Percentiles rank a stretch among this genome's conserved stretches.
These are phyloP conservation scores for Sciurus carolinensis DNA, from an alignment of 2,797 vertebrate species.

Conservation along the genomic window DNA sequence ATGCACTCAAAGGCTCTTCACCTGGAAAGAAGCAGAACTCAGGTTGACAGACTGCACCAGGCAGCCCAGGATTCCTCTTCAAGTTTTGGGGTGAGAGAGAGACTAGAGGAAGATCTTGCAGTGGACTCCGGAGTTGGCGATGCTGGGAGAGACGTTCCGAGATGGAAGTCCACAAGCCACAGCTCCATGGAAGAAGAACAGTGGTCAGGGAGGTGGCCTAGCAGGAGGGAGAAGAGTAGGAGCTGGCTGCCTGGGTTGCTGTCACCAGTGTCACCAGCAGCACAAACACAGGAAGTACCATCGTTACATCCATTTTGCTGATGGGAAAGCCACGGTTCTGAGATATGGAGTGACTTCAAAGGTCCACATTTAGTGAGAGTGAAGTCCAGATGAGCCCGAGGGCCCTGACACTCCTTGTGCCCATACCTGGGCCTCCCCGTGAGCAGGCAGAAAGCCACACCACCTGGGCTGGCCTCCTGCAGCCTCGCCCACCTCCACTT, in stretches of 20 bases:
- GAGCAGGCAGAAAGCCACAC: not conserved
- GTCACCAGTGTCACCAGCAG: no score
- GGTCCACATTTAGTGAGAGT: no score
- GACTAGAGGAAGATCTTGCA: not conserved
- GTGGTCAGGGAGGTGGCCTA: no score
- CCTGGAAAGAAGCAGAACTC: not conserved
- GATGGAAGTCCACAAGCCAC: not conserved
- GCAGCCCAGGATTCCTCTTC: not conserved
- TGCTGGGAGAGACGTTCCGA: not conserved
- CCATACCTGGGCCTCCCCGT: not conserved
- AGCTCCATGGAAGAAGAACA: accelerated
- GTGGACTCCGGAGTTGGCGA: accelerated
- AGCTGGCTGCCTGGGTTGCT: not conserved
- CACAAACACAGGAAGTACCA: not conserved
- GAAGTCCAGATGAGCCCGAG: not conserved
- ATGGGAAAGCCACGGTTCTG: not conserved
- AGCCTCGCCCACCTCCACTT: not conserved
- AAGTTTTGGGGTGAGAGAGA: not conserved
- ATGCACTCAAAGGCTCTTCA: not conserved
- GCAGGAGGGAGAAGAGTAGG: no score
- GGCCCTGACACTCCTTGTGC: not conserved
- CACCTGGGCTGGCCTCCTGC: no score
- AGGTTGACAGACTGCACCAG: not conserved
- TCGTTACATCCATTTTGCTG: not conserved
- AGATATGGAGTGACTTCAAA: not conserved